Percentiles rank a stretch among this genome's conserved stretches.
These are phyloP conservation scores for Archips xylosteana DNA, from an alignment of 2,888 invertebrate genomes.

Conservation along the genomic window DNA sequence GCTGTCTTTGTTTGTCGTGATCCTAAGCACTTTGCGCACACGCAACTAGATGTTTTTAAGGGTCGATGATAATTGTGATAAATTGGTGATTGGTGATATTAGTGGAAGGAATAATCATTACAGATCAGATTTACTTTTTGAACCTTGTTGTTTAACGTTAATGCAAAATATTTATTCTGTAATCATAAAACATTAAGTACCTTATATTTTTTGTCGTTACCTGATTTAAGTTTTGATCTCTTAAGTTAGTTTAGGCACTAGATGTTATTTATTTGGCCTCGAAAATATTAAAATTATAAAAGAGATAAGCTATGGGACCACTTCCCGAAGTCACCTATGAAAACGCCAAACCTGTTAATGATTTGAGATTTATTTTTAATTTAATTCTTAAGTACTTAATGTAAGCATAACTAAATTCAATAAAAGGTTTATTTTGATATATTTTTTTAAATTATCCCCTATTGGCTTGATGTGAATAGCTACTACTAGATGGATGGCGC, in stretches of 20 bases:
- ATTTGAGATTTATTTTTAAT: conserved; percentile 74
- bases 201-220: conserved; percentile 65
- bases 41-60: conserved; percentile 8
- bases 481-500: too few relatives aligned
- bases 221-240: conserved; percentile 83
- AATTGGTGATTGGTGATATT: conserved; percentile 69
- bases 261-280: conserved; percentile 66
- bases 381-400: conserved; percentile 65
- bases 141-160: conserved; percentile 34
- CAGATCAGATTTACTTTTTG: conserved; percentile 34
- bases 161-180: conserved; percentile 40
- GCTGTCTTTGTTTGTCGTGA: conserved; percentile 15
- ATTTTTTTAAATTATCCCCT: neutral
- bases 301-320: conserved; percentile 52
- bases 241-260: conserved; percentile 71
- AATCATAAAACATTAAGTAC: conserved; percentile 38
- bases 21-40: conserved; percentile 7
- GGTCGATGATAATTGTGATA: conserved; percentile 59
- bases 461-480: neutral
- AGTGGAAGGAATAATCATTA: conserved; percentile 53
- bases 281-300: conserved; percentile 61
- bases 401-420: conserved; percentile 60
- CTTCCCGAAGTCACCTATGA: conserved; percentile 34
- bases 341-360: conserved; percentile 78
- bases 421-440: conserved; percentile 49